Conservation (phyloP, 2,888 invertebrate genomes). For the Scaeva pyrastri region DNA sequence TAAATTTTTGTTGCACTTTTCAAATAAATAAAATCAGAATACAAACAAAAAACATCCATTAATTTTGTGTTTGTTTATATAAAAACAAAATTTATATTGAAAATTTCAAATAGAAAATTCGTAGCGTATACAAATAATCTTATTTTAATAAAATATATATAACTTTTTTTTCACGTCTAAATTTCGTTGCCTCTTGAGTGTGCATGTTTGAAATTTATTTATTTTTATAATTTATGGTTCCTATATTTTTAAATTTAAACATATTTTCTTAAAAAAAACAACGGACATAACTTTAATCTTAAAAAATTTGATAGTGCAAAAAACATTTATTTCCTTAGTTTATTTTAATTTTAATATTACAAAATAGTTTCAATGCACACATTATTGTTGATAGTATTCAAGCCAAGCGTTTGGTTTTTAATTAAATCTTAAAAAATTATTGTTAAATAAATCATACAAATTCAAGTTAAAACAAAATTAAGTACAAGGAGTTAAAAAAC, state of each 20-base stretch:
- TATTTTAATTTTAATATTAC: slow-evolving; percentile 15
- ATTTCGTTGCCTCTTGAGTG: slow-evolving; percentile 34
- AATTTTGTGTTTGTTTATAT: slow-evolving; percentile 18
- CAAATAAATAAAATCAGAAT: slow-evolving; percentile 13
- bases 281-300: slow-evolving; percentile 59
- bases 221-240: slow-evolving; percentile 30
- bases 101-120: slow-evolving; percentile 70
- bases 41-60: slow-evolving; percentile 60
- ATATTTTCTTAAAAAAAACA: slow-evolving; percentile 25
- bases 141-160: slow-evolving; percentile 13
- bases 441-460: slow-evolving; percentile 43
- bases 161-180: slow-evolving; percentile 12
- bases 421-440: slow-evolving; percentile 54
- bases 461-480: slow-evolving; percentile 37
- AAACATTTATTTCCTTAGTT: slow-evolving; percentile 62
- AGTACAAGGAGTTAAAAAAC: slow-evolving; percentile 56
- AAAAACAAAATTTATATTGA: slow-evolving; percentile 53
- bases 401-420: slow-evolving; percentile 65
- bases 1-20: slow-evolving; percentile 60
- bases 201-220: slow-evolving; percentile 33
- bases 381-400: slow-evolving; percentile 41
- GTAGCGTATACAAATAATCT: slow-evolving; percentile 39
- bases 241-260: slow-evolving; percentile 8
- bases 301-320: slow-evolving; percentile 55
- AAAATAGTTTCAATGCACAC: slow-evolving; percentile 65